phyloP scores from a whole-genome alignment of 2,888 invertebrate genomes.

The Scaptomyza flava region DNA sequence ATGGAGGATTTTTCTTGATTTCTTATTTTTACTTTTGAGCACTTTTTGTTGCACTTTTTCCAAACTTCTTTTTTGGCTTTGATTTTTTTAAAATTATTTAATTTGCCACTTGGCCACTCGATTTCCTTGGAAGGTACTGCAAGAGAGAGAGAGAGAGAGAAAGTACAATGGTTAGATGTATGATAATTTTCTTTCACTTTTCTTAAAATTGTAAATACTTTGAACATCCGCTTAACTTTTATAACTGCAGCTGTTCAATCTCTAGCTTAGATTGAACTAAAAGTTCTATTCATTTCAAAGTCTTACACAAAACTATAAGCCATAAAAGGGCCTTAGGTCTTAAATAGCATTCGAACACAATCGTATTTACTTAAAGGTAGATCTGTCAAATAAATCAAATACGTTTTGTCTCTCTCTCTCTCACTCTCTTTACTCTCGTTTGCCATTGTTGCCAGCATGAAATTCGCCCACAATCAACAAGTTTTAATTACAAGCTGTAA shows the following conservation, averaged over 20 bases:
- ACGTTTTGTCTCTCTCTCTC: slow-evolving; percentile 18
- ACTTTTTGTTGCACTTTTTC: slow-evolving; percentile 46
- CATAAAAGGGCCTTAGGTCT: slow-evolving; percentile 24
- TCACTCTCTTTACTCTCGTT: background rate
- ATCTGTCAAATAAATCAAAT: slow-evolving; percentile 59
- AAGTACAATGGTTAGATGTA: background rate
- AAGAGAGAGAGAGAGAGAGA: slow-evolving; percentile 19
- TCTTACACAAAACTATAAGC: slow-evolving; percentile 2
- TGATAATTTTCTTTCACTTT: background rate
- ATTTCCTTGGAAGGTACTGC: slow-evolving; percentile 36
- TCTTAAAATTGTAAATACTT: background rate
- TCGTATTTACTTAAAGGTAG: slow-evolving; percentile 14
- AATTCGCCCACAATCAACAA: slow-evolving; percentile 71
- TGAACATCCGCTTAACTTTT: background rate
- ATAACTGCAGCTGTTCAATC: slow-evolving; percentile 1
- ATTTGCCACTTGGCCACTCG: slow-evolving; percentile 23
- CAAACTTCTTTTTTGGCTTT: background rate
- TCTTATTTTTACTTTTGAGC: slow-evolving; percentile 28
- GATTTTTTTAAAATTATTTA: slow-evolving; percentile 6
- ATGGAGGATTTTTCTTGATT: slow-evolving; percentile 19
- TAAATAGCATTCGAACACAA: slow-evolving; percentile 5
- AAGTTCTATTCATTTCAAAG: background rate
- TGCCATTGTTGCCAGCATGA: slow-evolving; percentile 4
- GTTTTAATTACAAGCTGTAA: slow-evolving; percentile 65
- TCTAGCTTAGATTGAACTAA: slow-evolving; percentile 11